A percentile compares a stretch with the other conserved stretches of the same genome.
Conservation (phyloP, 2,797 vertebrate species). For the Schizopygopsis malacanthus region DNA sequence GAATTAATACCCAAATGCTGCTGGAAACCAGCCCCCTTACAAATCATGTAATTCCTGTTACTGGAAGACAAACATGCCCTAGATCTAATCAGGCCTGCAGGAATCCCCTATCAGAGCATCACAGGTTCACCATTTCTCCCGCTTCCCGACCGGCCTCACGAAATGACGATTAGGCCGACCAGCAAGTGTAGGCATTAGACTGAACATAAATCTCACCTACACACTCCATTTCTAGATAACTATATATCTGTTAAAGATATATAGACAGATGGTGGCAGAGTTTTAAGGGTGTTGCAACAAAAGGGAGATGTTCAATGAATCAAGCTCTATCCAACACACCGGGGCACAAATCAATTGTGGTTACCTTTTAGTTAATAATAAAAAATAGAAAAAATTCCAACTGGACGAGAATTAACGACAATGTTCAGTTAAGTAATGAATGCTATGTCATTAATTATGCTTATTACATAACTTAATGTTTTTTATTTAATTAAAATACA, state of each 20-base stretch:
- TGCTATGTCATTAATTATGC: neutral
- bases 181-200: constrained; percentile 58
- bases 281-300: constrained; percentile 57
- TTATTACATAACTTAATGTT: neutral
- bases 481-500: neutral
- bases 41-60: constrained; percentile 80
- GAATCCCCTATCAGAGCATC: constrained; percentile 76
- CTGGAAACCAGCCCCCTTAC: constrained; percentile 64
- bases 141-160: constrained; percentile 37
- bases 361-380: constrained; percentile 70
- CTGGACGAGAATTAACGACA: neutral
- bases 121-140: constrained; percentile 67
- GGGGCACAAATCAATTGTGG: constrained; percentile 72
- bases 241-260: constrained; percentile 69
- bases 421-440: neutral
- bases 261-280: constrained; percentile 54
- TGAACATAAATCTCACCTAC: constrained; percentile 55
- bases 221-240: constrained; percentile 62
- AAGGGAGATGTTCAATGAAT: constrained; percentile 70
- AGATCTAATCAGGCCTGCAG: constrained; percentile 77
- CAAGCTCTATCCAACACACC: constrained; percentile 70
- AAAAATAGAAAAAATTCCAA: neutral
- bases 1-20: constrained; percentile 69
- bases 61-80: constrained; percentile 78
- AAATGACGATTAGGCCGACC: constrained; percentile 58